Evolutionary conservation across 2,113 vertebrate species (phyloP).

Genomic region (Callipepla californica): DNA sequence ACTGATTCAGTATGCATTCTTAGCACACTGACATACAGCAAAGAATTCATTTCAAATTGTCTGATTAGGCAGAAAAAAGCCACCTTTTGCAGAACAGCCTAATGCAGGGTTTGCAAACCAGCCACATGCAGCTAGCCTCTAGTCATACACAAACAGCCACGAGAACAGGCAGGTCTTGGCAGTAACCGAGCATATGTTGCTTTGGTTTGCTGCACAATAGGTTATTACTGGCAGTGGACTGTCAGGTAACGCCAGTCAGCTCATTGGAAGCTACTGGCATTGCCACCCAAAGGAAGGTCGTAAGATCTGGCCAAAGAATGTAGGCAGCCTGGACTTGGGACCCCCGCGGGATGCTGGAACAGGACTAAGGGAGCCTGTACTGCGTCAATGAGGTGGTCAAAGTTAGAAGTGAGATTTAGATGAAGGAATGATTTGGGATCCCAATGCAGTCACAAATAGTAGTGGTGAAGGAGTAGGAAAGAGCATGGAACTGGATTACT

Average conservation of each 20-base stretch:
- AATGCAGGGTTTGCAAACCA: background rate
- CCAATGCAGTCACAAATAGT: background rate
- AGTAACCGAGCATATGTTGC: background rate
- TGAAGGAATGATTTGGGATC: background rate
- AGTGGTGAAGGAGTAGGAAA: background rate
- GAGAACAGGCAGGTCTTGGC: background rate
- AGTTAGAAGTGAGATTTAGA: background rate
- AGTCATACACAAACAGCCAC: background rate
- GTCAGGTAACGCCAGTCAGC: background rate
- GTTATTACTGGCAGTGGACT: background rate
- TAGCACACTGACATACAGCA: background rate
- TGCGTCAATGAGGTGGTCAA: background rate
- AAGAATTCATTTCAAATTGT: background rate
- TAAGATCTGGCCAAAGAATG: background rate
- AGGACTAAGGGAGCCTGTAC: background rate
- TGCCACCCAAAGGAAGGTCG: background rate
- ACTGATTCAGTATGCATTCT: background rate
- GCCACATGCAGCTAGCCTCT: fast-evolving
- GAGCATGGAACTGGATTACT: background rate
- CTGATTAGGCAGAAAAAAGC: background rate
- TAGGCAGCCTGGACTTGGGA: background rate
- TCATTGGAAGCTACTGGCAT: background rate
- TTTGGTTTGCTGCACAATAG: background rate
- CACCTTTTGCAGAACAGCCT: background rate
- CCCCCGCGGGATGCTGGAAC: fast-evolving